Evolutionary conservation across 1,140 invertebrate species (phyloP), one percentile per base, ranked within the genome.

Genomic region (Bombus sylvicola): DNA sequence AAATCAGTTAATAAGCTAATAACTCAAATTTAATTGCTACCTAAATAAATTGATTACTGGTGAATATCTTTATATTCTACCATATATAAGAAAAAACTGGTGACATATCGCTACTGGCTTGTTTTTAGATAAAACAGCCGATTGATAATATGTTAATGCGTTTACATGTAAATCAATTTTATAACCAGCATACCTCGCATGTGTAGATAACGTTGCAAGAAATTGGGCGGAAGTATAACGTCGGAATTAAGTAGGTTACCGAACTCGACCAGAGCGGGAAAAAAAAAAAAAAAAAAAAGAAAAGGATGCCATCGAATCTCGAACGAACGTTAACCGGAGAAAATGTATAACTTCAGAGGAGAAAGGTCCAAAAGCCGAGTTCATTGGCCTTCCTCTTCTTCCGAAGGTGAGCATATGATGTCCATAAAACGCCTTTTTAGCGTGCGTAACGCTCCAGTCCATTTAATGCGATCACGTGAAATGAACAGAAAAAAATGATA

Each of bases 291-390:
- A 25, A 53, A 62, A 85, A 86, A 47, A 53, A 47, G 78, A 85
- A 86, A 62, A 47, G 78, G 72, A 13, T 88, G 71, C 59, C 47
- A 34, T 62, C 47, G 39, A 39, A 76, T 88, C 76, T 83, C 37
- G 53, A 77, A 73, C 41, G 76, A 37, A 69, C 47, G 37, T 62
- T 81, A 68, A 57, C 37, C 37, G 71, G 68, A 77, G 62, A 73
- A 75, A 69, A 81, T 43, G 62, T 78, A 37, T 37, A 86, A 37
- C 59, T 68, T 74, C 71, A 34, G 37, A 4, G 43, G 87, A 86
- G 88, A 89, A 88, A 89, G 88, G 62, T 86, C 83, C 41, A 53
- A 64, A 72, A 81, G 64, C 25, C 37, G 37, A 10, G 86, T 86
- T 88, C 83, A 8, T 39, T 59, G 87, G 53, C 83, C 78, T 85